phyloP scores from a whole-genome alignment of 2,113 vertebrate species.

The Silurus meridionalis region DNA sequence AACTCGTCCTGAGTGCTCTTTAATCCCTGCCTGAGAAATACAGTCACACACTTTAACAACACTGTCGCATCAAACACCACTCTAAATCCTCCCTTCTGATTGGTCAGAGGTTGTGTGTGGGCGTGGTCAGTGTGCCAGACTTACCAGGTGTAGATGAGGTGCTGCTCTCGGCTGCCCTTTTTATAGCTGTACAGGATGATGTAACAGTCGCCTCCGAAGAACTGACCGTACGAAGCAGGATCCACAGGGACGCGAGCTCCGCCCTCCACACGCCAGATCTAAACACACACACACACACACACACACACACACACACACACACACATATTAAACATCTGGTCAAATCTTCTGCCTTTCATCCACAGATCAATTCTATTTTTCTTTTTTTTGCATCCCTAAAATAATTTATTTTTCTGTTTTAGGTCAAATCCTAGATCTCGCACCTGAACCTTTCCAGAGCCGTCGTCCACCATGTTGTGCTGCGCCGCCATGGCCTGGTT shows the following conservation, averaged over 20 bases:
- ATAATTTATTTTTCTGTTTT: not conserved
- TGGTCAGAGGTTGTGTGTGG: not conserved
- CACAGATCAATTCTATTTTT: not conserved
- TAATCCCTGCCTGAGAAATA: slow-evolving; percentile 70
- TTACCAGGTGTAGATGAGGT: slow-evolving; percentile 78
- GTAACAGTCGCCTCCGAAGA: slow-evolving; percentile 79
- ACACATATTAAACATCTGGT: not conserved
- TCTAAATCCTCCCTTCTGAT: not conserved
- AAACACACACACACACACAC: slow-evolving; percentile 1
- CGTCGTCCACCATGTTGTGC: slow-evolving; percentile 75
- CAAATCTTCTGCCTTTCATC: not conserved
- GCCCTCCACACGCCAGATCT: slow-evolving; percentile 71
- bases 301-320: slow-evolving; percentile 15
- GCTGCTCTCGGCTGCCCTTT: slow-evolving; percentile 55
- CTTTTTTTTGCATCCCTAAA: not conserved
- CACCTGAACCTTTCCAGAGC: slow-evolving; percentile 73
- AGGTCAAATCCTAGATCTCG: too few species aligned
- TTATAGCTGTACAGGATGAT: slow-evolving; percentile 74
- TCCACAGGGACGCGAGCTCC: slow-evolving; percentile 60
- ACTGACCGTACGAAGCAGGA: slow-evolving; percentile 67
- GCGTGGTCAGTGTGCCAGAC: slow-evolving; percentile 14
- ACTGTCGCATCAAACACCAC: not conserved
- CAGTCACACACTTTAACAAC: not conserved
- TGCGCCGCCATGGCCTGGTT: slow-evolving; percentile 72
- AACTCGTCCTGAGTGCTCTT: slow-evolving; percentile 70